Conservation (phyloP, 2,113 vertebrate genomes). For the Mustela nigripes region DNA sequence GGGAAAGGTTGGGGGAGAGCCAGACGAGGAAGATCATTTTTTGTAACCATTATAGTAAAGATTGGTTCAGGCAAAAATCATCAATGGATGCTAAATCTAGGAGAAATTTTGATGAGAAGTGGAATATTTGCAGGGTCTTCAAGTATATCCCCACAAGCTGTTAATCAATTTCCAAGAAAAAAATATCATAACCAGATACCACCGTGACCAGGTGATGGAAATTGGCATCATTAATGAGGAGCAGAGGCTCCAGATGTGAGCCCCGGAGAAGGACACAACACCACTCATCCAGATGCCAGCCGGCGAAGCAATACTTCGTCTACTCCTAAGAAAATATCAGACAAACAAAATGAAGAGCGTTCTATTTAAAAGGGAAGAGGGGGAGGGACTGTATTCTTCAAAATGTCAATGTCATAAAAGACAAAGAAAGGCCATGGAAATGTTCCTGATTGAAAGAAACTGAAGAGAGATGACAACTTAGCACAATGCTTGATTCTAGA, state of each 20-base stretch:
- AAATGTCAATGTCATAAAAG: slow-evolving; percentile 72
- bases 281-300: background rate
- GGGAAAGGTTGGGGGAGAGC: background rate
- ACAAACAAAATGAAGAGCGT: background rate
- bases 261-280: background rate
- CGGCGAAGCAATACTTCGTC: background rate
- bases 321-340: slow-evolving; percentile 46
- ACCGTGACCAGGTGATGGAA: background rate
- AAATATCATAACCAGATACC: background rate
- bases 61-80: background rate
- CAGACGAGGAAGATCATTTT: background rate
- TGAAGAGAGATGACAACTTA: slow-evolving; percentile 2
- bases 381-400: slow-evolving; percentile 40
- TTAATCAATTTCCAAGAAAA: background rate
- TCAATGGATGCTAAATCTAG: background rate
- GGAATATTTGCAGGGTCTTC: background rate
- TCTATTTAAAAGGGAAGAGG: slow-evolving; percentile 38
- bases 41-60: background rate
- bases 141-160: background rate
- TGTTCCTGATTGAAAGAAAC: slow-evolving; percentile 61
- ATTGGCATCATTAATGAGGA: background rate
- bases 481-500: slow-evolving; percentile 26
- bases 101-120: background rate
- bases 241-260: background rate
- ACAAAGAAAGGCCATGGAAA: slow-evolving; percentile 57